phyloP scores from a whole-genome alignment of 2,797 vertebrate species.

The Catamblyrhynchus diadema region DNA sequence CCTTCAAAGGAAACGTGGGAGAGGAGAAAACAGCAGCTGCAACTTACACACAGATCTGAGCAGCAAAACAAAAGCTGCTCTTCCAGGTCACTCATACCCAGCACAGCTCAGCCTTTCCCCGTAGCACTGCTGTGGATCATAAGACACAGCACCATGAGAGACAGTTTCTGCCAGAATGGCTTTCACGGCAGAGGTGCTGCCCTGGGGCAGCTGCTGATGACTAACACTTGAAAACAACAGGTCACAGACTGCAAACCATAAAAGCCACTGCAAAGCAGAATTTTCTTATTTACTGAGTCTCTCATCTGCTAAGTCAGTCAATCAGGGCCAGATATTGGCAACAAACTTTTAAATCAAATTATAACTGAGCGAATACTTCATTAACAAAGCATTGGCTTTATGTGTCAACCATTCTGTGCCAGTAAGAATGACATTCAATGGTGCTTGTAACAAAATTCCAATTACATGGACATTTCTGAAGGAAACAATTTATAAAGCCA shows the following conservation, averaged over 20 bases:
- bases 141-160: background rate
- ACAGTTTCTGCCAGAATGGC: background rate
- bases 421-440: background rate
- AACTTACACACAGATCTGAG: background rate
- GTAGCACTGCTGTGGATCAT: background rate
- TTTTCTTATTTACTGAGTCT: background rate
- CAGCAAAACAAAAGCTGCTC: background rate
- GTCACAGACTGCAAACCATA: background rate
- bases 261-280: background rate
- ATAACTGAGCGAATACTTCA: background rate
- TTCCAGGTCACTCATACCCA: background rate
- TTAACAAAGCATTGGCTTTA: background rate
- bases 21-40: background rate
- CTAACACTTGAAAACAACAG: background rate
- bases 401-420: background rate
- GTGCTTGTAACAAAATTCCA: background rate
- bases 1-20: background rate
- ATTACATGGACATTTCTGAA: background rate
- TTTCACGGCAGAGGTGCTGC: background rate
- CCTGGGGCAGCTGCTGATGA: background rate
- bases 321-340: background rate
- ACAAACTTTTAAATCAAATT: background rate
- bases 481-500: background rate
- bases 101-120: background rate
- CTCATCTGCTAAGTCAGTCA: background rate